Percentiles rank a stretch among this genome's conserved stretches.
These are phyloP conservation scores for Escarpia spicata DNA, from an alignment of 2,888 invertebrate species.

Conservation along the genomic window DNA sequence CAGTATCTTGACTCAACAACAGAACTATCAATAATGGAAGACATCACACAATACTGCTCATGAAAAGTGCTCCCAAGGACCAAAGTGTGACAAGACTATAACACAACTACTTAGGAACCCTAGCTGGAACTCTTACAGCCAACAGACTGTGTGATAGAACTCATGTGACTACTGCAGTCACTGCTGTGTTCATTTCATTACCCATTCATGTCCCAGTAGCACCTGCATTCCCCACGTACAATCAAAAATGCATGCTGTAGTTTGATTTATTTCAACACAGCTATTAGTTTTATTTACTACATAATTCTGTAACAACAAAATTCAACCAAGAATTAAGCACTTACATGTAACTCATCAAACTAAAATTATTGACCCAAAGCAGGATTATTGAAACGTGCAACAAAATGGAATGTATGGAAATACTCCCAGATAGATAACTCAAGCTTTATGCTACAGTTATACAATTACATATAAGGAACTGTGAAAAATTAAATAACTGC, in stretches of 20 bases:
- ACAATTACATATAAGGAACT: not conserved
- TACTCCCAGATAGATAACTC: not conserved
- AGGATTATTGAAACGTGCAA: not conserved
- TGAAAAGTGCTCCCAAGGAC: no score
- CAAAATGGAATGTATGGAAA: not conserved
- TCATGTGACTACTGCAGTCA: not conserved
- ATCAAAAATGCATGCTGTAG: not conserved
- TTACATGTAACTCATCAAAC: not conserved
- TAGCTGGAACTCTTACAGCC: not conserved
- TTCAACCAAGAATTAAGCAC: not conserved
- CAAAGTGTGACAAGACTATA: not conserved
- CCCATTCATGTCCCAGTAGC: not conserved
- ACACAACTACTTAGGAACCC: not conserved
- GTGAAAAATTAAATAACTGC: not conserved
- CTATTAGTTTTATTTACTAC: not conserved
- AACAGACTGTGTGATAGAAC: not conserved
- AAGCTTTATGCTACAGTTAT: not conserved
- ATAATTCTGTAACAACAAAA: not conserved
- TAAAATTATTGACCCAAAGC: not conserved
- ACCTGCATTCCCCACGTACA: not conserved
- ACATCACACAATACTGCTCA: not conserved
- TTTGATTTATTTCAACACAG: not conserved
- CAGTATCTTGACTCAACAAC: not conserved
- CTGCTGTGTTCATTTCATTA: not conserved
- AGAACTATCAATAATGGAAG: not conserved